These are phyloP conservation scores for Druon quercuslanigerum DNA, from an alignment of 1,140 invertebrate species.

Conservation along the genomic window DNA sequence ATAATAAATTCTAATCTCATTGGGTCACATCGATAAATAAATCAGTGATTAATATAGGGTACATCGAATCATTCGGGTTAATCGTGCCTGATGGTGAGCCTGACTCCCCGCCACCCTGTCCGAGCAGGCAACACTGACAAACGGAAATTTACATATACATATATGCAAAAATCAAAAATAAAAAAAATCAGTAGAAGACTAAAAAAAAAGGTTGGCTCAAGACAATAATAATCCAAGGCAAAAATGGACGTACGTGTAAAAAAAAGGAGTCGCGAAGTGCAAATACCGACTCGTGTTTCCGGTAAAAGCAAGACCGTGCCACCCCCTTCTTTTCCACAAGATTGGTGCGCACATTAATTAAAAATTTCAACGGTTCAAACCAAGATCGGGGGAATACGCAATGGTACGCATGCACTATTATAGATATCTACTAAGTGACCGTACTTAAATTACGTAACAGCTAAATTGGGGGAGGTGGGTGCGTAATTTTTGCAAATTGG, in stretches of 20 bases:
- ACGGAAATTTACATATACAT: conserved; percentile 53
- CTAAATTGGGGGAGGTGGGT: too few relatives aligned
- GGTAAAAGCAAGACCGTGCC: conserved; percentile 71
- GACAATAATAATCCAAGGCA: conserved; percentile 2
- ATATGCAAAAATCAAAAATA: conserved; percentile 35
- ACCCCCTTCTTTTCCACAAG: conserved; percentile 65
- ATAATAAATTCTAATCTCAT: neutral
- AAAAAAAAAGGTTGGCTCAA: conserved; percentile 17
- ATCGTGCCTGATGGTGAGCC: conserved; percentile 76
- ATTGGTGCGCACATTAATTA: conserved; percentile 64
- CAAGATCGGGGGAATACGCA: conserved; percentile 66
- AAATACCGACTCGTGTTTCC: conserved; percentile 61
- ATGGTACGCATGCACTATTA: conserved; percentile 72
- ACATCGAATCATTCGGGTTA: conserved; percentile 73
- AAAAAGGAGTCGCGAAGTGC: conserved; percentile 27
- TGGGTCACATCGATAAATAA: conserved; percentile 35
- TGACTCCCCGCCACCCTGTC: conserved; percentile 74
- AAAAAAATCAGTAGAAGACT: conserved; percentile 33
- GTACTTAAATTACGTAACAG: too few relatives aligned
- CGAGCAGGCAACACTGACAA: conserved; percentile 74
- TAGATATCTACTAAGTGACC: conserved; percentile 66
- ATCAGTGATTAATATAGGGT: conserved; percentile 60
- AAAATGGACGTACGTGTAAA: neutral
- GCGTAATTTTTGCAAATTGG: too few relatives aligned
- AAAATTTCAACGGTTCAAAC: conserved; percentile 64